These are phyloP conservation scores for Sceloporus tristichus DNA, from an alignment of 2,113 vertebrate genomes.

Conservation along the genomic window DNA sequence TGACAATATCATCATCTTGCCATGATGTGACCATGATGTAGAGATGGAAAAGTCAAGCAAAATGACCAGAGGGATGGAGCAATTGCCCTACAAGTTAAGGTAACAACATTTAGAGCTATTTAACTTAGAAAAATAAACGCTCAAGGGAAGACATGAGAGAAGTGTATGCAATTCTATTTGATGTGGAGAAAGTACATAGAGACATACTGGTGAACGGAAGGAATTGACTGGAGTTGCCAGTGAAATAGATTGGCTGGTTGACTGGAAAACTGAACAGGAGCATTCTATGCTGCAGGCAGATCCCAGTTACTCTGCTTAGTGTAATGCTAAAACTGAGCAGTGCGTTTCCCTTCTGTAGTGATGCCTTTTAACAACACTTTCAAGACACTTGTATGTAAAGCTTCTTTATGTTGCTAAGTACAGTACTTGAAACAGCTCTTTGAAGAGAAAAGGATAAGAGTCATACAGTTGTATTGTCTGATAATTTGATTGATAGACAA, in stretches of 20 bases:
- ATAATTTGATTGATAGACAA: slow-evolving; percentile 71
- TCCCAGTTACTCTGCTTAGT: slow-evolving; percentile 31
- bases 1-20: too few relatives aligned
- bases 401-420: slow-evolving; percentile 39
- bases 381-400: slow-evolving; percentile 52
- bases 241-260: neutral
- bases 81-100: too few relatives aligned
- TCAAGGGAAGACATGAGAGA: too few relatives aligned
- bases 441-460: slow-evolving; percentile 63
- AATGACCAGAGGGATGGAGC: too few relatives aligned
- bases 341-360: slow-evolving; percentile 43
- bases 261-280: neutral
- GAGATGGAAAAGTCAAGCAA: too few relatives aligned
- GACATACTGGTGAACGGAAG: neutral
- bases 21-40: too few relatives aligned
- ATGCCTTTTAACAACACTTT: slow-evolving; percentile 63
- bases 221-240: neutral
- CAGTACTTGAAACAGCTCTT: slow-evolving; percentile 42
- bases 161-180: too few relatives aligned
- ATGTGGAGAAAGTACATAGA: too few relatives aligned
- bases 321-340: slow-evolving; percentile 46
- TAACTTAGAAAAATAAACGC: too few relatives aligned
- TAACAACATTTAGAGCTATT: too few relatives aligned
- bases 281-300: neutral
- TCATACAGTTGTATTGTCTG: slow-evolving; percentile 69